Evolutionary conservation across 2,888 invertebrate species (phyloP).

Genomic region (Idaea straminata): DNA sequence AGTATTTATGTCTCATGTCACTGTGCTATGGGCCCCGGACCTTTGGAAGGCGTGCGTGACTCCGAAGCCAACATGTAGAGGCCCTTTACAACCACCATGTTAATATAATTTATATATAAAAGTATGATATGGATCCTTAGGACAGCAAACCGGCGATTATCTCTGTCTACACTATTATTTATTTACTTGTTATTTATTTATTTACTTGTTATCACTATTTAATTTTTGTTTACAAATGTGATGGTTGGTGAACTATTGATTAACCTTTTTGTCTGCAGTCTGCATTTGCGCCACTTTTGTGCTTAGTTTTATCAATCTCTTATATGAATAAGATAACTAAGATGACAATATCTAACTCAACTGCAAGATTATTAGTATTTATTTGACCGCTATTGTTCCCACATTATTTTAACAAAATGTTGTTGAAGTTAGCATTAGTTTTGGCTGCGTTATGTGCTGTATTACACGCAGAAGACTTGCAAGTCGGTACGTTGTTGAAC

Average conservation of each 20-base stretch:
- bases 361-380: background rate
- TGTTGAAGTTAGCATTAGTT: background rate
- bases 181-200: no score
- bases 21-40: no score
- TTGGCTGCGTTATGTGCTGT: background rate
- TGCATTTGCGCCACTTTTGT: background rate
- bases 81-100: no score
- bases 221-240: no score
- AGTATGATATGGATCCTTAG: no score
- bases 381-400: background rate
- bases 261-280: background rate
- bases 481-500: conserved; percentile 49
- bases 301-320: background rate
- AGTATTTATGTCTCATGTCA: no score
- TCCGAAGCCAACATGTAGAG: no score
- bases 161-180: no score
- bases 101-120: no score
- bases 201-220: no score
- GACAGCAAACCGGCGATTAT: no score
- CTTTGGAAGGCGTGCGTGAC: no score
- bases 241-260: background rate
- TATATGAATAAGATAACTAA: background rate
- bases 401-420: background rate
- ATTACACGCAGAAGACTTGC: conserved; percentile 37
- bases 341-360: background rate